Conservation (phyloP, 1,140 invertebrate species). For the Coelopa frigida region DNA sequence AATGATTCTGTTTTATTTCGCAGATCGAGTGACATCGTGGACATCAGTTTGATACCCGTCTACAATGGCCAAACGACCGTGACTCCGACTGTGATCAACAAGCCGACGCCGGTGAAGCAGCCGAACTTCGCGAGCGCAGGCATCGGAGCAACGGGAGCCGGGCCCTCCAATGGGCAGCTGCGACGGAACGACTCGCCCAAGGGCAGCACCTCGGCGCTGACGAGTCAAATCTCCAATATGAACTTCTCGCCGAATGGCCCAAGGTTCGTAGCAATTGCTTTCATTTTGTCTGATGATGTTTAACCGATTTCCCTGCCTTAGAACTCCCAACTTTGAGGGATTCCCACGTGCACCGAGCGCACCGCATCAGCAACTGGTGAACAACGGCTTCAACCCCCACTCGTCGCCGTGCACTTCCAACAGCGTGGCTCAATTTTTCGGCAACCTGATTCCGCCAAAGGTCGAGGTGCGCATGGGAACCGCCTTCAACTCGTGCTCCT, state of each 20-base stretch:
- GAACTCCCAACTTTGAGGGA: too few species aligned
- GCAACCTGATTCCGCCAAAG: constrained; percentile 39
- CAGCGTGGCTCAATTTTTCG: constrained; percentile 39
- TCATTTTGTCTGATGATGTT: too few species aligned
- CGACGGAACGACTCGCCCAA: not conserved
- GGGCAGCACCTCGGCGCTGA: not conserved
- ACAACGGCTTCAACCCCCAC: constrained; percentile 22
- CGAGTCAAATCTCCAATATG: constrained; percentile 15
- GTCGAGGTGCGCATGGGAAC: constrained; percentile 37
- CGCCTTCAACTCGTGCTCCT: not conserved
- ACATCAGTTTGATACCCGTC: constrained; percentile 34
- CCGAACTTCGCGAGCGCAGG: constrained; percentile 32
- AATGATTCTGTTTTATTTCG: not conserved
- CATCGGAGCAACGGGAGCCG: too few species aligned
- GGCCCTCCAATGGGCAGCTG: constrained; percentile 4
- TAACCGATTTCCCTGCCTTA: too few species aligned
- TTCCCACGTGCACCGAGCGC: constrained; percentile 6
- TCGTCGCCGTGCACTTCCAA: not conserved
- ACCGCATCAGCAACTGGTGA: constrained; percentile 11
- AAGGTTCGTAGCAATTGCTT: constrained; percentile 6
- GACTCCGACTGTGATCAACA: constrained; percentile 35
- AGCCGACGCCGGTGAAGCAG: constrained; percentile 39
- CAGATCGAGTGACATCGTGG: constrained; percentile 27
- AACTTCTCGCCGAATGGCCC: constrained; percentile 3
- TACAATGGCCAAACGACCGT: constrained; percentile 17